Evolutionary conservation across 23 tunicate genomes (phyloP).

Genomic region (Diplosoma virens): DNA sequence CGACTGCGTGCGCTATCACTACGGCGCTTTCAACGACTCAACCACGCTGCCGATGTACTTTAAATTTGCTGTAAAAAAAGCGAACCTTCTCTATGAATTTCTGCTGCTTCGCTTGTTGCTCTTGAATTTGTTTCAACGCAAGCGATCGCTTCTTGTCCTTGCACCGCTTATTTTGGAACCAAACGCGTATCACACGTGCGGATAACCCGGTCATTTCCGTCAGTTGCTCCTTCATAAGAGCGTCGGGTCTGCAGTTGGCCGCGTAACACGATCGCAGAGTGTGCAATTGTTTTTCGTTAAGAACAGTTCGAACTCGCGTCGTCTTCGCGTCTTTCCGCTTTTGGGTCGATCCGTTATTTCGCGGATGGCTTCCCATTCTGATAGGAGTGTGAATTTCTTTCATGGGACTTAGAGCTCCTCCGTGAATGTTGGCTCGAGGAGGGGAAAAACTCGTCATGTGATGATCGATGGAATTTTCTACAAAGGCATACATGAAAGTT

Average conservation of each 20-base stretch:
- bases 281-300: conserved; percentile 95
- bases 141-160: conserved; percentile 92
- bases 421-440: not conserved
- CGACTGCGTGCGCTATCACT: no score
- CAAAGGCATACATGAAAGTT: no score
- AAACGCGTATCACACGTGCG: conserved; percentile 88
- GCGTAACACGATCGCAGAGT: conserved; percentile 86
- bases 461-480: no score
- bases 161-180: conserved; percentile 98
- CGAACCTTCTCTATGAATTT: conserved; percentile 67
- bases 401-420: conserved; percentile 5
- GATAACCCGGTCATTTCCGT: conserved; percentile 94
- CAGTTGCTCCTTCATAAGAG: conserved; percentile 96
- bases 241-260: conserved; percentile 95
- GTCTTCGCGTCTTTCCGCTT: conserved; percentile 73
- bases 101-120: conserved; percentile 82
- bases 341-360: conserved; percentile 2
- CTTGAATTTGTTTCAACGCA: conserved; percentile 88
- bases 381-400: conserved; percentile 12
- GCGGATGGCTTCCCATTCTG: not conserved
- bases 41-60: no score
- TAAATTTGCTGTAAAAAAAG: no score
- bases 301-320: conserved; percentile 91
- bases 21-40: no score
- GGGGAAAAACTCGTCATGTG: conserved; percentile 35